Evolutionary conservation across 2,113 vertebrate species (phyloP), one percentile per base, ranked within the genome.

Genomic region (Azemiops feae): DNA sequence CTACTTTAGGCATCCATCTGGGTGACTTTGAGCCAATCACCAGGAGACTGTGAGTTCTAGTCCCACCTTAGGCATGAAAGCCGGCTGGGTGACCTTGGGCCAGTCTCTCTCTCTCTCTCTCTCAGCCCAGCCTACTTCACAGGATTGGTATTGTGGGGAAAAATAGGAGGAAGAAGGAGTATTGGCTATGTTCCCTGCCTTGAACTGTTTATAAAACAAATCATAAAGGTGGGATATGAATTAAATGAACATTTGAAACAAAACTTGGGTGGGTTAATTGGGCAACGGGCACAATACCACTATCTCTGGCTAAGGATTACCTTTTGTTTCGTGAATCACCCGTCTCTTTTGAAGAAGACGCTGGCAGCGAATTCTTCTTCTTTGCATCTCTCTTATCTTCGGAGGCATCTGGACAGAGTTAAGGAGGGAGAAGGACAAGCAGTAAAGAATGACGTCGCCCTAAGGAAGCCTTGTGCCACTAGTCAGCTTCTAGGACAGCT

Each of bases 331-430:
- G 96, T 18, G 97, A 97, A 95, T 97, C 97, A 1, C 97, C 94
- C 69, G 93, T 96, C 89, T 98, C 98, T 95, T 97, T 98, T 4
- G 98, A 98, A 85, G 98, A 98, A 0, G 98, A 97, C 45, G 98
- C 97, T 64, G 98, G 96, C 64, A 98, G 97, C 25, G 95, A 94
- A 7, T 96, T 97, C 94, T 97, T 98, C 96, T 98, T 98, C 96
- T 97, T 98, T 94, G 99, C 98, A 89, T 98, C 98, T 3, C 94
- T 95, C 95, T 98, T 99, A 20, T 98, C 97, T 69, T 99, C 98
- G 5, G 98, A 98, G 95, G 97, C 97, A 97, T 98, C 98, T 98
- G n/a, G 55, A 93, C 60, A 94, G 50, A 53, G 88, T 89, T 39
- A 34, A 95, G 14, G 45, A 60, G 92, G 91, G 91, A 87, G 94